Evolutionary conservation across 1,140 invertebrate genomes (phyloP), one percentile per base, ranked within the genome.

Genomic region (Ceratosolen fusciceps): DNA sequence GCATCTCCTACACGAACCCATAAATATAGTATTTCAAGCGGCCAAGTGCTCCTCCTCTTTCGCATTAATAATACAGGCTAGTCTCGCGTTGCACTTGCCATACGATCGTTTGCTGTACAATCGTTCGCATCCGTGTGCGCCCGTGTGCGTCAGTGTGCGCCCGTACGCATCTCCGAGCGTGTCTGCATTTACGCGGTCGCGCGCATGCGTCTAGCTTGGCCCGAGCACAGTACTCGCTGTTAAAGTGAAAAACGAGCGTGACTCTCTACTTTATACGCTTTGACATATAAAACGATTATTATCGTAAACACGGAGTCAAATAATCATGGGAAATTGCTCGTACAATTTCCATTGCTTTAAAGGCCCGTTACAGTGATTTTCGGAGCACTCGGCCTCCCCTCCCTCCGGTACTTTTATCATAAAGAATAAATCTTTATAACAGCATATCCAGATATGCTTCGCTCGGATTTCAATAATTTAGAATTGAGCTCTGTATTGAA

Each of bases 231-330:
- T 34, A 65, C 60, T 34, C 60, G 19, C 60, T 5, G 21, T 31
- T 16, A 19, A 1, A 2, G 31, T 56, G 52, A 54, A 72, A 72
- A 72, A 72, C 31, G 49, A 49, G 26, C 47, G 31, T 56, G 49
- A 70, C 29, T 21, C 4, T 26, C 7, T 37, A 56, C 47, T 71
- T 71, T 52, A 52, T 73, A 3, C 24, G 52, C 68, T 49, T 71
- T 34, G 10, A 4, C 47, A 24, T 21, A 21, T 1, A 12, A 49
- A 71, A 52, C 52, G 31, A 56, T 56, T 56, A 56, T 73, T 73
- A 54, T 73, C 47, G 70, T 29, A 24, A 73, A 56, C 31, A 56
- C 8, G 52, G 0, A 29, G 2, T 2, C 9, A 29, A 56, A 56
- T 71, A 71, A 71, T n/a, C n/a, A n/a, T 71, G 1, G 14, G 52